phyloP scores from a whole-genome alignment of 2,888 invertebrate species.

The Megamerina dolium region DNA sequence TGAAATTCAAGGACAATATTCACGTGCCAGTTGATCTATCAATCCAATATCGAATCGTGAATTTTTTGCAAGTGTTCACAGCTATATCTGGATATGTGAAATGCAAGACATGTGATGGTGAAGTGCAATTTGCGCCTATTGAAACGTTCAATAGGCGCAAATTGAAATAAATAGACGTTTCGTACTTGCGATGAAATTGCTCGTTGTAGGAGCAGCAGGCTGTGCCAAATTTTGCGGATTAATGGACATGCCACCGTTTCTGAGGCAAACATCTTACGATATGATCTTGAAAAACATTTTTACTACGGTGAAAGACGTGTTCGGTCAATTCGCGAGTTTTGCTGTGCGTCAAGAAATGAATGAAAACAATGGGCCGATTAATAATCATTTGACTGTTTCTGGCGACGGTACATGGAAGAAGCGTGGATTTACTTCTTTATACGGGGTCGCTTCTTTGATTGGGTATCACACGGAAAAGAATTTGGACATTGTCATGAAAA shows the following conservation, averaged over 20 bases:
- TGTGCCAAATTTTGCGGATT: constrained; percentile 2
- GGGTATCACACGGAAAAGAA: constrained; percentile 4
- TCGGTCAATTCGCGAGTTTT: too few relatives aligned
- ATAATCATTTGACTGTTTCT: neutral
- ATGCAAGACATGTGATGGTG: neutral
- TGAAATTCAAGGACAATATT: neutral
- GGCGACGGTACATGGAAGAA: constrained; percentile 7
- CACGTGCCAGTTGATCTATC: neutral
- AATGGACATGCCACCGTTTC: constrained; percentile 1
- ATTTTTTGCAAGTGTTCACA: neutral
- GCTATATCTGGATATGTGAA: neutral
- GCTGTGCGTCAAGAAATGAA: too few relatives aligned
- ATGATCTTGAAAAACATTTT: too few relatives aligned
- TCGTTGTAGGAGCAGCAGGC: neutral
- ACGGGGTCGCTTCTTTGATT: constrained; percentile 5
- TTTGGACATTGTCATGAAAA: constrained; percentile 4
- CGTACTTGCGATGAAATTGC: constrained; percentile 1
- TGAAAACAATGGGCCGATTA: too few relatives aligned
- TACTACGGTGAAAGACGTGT: too few relatives aligned
- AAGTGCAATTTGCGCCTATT: constrained; percentile 1
- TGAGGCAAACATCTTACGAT: too few relatives aligned
- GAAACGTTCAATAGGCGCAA: constrained; percentile 1
- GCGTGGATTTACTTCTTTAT: constrained; percentile 4
- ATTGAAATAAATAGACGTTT: constrained; percentile 1
- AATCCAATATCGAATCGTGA: neutral